Percentiles rank a stretch among this genome's conserved stretches.
These are phyloP conservation scores for Gobius niger DNA, from an alignment of 2,113 vertebrate species.

Conservation along the genomic window DNA sequence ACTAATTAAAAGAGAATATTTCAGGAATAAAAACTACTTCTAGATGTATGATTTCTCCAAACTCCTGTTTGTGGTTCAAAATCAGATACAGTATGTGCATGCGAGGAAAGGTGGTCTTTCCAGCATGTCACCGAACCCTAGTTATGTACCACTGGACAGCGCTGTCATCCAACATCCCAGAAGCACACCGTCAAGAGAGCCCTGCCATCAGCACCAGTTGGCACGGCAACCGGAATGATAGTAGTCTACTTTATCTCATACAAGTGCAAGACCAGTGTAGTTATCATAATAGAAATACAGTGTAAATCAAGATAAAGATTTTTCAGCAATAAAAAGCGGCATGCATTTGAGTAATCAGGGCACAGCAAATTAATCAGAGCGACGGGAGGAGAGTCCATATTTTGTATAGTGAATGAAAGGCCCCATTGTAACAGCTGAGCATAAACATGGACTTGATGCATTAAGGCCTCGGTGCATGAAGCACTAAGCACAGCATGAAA, in stretches of 20 bases:
- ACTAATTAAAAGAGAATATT: background rate
- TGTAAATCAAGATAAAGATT: background rate
- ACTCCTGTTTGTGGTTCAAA: background rate
- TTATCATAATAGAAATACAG: slow-evolving; percentile 2
- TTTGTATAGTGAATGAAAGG: slow-evolving; percentile 6
- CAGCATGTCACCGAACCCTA: background rate
- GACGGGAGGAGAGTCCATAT: background rate
- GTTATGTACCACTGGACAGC: slow-evolving; percentile 13
- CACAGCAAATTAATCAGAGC: slow-evolving; percentile 8
- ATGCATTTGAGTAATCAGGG: slow-evolving; percentile 1
- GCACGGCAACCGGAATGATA: slow-evolving; percentile 7
- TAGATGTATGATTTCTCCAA: background rate
- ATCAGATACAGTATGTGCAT: background rate
- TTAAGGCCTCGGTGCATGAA: slow-evolving; percentile 13
- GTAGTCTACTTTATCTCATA: background rate
- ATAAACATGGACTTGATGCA: slow-evolving; percentile 17
- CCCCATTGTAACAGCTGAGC: slow-evolving; percentile 8
- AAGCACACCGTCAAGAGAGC: background rate
- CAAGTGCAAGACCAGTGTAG: background rate
- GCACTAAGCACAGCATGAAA: slow-evolving; percentile 19
- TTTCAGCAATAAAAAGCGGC: background rate
- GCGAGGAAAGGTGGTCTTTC: slow-evolving; percentile 1
- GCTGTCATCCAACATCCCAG: slow-evolving; percentile 9
- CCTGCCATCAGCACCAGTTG: background rate
- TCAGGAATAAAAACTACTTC: background rate